These are phyloP conservation scores for Bellardia bayeri DNA, from an alignment of 2,888 invertebrate genomes.

Conservation along the genomic window DNA sequence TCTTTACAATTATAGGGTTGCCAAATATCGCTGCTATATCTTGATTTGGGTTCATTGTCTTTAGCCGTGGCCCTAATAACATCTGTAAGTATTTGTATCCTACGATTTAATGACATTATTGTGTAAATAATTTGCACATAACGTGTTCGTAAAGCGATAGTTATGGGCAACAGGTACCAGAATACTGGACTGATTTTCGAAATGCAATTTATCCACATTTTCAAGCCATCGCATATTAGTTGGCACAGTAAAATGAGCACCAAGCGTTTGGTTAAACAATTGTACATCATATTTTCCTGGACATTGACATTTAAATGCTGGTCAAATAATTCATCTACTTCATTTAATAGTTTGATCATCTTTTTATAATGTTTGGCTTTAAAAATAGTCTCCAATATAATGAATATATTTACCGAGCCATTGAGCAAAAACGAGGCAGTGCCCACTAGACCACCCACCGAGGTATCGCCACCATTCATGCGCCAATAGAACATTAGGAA, in stretches of 20 bases:
- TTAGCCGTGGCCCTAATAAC: not conserved
- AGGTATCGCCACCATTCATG: slow-evolving; percentile 46
- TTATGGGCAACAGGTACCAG: slow-evolving; percentile 45
- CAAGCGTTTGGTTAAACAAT: not conserved
- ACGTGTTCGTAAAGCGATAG: slow-evolving; percentile 33
- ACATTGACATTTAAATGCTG: slow-evolving; percentile 4
- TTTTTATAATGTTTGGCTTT: slow-evolving; percentile 40
- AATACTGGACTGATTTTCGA: slow-evolving; percentile 53
- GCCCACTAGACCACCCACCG: slow-evolving; percentile 70
- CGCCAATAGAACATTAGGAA: slow-evolving; percentile 59
- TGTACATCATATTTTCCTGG: not conserved
- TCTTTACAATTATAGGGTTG: slow-evolving; percentile 70
- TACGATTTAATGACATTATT: slow-evolving; percentile 43
- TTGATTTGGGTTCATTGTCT: slow-evolving; percentile 43
- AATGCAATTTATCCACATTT: slow-evolving; percentile 58
- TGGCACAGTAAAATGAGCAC: not conserved
- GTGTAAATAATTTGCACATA: slow-evolving; percentile 59
- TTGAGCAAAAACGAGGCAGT: slow-evolving; percentile 68
- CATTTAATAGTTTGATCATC: slow-evolving; percentile 28
- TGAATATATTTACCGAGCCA: slow-evolving; percentile 56
- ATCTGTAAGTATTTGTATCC: slow-evolving; percentile 27
- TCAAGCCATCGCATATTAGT: slow-evolving; percentile 51
- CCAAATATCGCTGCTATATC: slow-evolving; percentile 61
- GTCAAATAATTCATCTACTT: slow-evolving; percentile 56
- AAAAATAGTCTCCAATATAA: slow-evolving; percentile 69